Base-by-base conservation (phyloP, 2,797 vertebrate species). In the Enteromius argenteus region DNA sequence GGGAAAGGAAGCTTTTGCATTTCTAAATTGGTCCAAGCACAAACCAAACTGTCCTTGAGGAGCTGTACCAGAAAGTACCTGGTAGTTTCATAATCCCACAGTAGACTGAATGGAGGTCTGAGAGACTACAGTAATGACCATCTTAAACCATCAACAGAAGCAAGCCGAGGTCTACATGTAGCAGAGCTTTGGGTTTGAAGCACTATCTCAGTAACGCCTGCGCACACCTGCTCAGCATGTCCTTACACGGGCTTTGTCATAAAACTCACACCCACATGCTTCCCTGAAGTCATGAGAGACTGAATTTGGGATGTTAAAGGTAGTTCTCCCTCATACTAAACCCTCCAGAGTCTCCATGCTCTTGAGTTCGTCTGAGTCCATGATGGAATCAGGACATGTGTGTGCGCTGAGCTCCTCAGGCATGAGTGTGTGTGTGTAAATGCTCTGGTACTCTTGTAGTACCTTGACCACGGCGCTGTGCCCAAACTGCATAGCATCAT, bases 401-500 rank as follows among this genome's bases (percentile, higher is more conserved):
- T 89, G 80, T 0, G 91, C 27, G 11, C 86, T 37, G 0, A 89
- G 89, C 39, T 87, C 81, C 80, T 90, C 60, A 32, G 90, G 86
- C 32, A 87, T 64, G 14, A 89, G 77, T n/a, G 83, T 83, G 62
- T 89, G 88, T 30, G 86, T 5, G 86, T 93, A 95, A 72, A 81
- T 86, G 3, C 87, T 67, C 89, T 96, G 95, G 89, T 98, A 97
- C 84, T 97, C 94, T 72, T 95, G 94, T 86, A 98, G 93, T 30
- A 96, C 46, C 11, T 96, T 94, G 46, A 92, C 94, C 73, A 97
- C 89, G 15, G 90, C 93, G 21, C 93, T 85, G 78, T 96, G 95
- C 78, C 95, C 93, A 90, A 98, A 97, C 90, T 96, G 95, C 74
- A 94, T 85, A 69, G 96, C 96, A 9, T 98, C 96, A 81, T 97